These are phyloP conservation scores for Orchesellides sinensis DNA, from an alignment of 2,888 invertebrate genomes.

Conservation along the genomic window DNA sequence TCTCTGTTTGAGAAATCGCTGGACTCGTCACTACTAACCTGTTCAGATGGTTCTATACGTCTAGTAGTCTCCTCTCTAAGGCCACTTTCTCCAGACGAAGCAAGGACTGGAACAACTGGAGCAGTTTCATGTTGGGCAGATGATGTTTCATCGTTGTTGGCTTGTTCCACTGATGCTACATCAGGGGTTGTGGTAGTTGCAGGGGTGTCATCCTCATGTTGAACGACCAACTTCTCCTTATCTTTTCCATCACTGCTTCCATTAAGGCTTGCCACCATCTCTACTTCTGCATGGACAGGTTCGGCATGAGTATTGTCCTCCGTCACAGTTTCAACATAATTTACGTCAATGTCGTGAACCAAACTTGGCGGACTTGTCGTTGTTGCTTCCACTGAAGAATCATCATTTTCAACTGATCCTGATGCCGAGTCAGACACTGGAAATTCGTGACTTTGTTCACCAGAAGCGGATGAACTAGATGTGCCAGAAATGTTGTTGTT, in stretches of 20 bases:
- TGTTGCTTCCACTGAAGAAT: constrained; percentile 47
- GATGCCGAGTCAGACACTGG: constrained; percentile 3
- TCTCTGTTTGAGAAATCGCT: constrained; percentile 35
- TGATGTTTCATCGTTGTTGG: constrained; percentile 5
- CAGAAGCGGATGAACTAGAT: constrained; percentile 12
- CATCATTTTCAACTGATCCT: not conserved
- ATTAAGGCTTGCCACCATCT: constrained; percentile 2
- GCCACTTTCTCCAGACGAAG: not conserved
- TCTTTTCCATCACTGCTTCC: not conserved
- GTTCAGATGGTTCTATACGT: constrained; percentile 18
- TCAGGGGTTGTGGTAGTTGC: constrained; percentile 26
- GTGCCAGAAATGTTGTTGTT: constrained; percentile 14
- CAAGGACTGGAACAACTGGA: not conserved
- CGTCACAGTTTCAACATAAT: constrained; percentile 58
- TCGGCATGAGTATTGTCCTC: constrained; percentile 63
- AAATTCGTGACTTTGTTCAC: constrained; percentile 39
- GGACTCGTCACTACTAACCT: not conserved
- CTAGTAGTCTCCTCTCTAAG: constrained; percentile 8
- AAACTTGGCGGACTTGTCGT: constrained; percentile 60
- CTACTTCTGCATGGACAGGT: constrained; percentile 30
- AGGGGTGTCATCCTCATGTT: constrained; percentile 4
- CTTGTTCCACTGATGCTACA: not conserved
- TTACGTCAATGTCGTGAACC: constrained; percentile 68
- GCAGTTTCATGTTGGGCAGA: not conserved
- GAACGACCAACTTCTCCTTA: constrained; percentile 36